Percentiles rank a stretch among this genome's conserved stretches.
phyloP scores from a whole-genome alignment of 1,140 invertebrate species.

The Trachelipus rathkii region DNA sequence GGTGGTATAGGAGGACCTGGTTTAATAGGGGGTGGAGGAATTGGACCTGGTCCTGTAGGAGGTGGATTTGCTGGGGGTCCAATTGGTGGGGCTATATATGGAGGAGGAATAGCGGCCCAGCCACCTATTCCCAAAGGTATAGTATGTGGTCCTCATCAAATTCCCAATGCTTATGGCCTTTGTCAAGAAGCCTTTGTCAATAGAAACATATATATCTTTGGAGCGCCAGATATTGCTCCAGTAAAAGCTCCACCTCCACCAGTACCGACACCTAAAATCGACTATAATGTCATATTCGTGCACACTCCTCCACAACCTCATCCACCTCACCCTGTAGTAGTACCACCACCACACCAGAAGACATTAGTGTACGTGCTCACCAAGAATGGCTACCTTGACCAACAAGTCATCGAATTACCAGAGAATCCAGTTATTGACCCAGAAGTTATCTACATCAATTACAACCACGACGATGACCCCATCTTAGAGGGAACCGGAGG shows the following conservation, averaged over 20 bases:
- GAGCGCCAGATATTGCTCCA: conserved; percentile 25
- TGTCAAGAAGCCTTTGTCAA: conserved; percentile 32
- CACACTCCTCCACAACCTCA: conserved; percentile 27
- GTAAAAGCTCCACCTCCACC: conserved; percentile 28
- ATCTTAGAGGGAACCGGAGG: conserved; percentile 20
- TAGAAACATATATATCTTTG: conserved; percentile 36
- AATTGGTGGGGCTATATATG: too few relatives aligned
- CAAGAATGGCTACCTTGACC: conserved; percentile 31
- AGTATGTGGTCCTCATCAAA: conserved; percentile 28
- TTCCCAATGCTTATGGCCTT: conserved; percentile 32
- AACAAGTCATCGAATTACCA: conserved; percentile 34
- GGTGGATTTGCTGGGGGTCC: too few relatives aligned
- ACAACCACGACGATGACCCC: conserved; percentile 40
- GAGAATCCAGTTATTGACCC: conserved; percentile 27
- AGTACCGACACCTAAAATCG: conserved; percentile 32
- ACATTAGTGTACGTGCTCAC: conserved; percentile 36
- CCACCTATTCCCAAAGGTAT: too few relatives aligned
- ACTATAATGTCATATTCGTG: conserved; percentile 43
- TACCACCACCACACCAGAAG: conserved; percentile 28
- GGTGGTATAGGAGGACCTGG: too few relatives aligned
- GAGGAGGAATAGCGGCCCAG: too few relatives aligned
- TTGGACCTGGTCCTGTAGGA: too few relatives aligned
- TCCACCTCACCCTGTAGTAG: conserved; percentile 27
- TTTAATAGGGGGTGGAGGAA: too few relatives aligned
- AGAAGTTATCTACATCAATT: conserved; percentile 44